Base-by-base conservation (phyloP, 2,113 vertebrate genomes). In the Ranitomeya imitator region DNA sequence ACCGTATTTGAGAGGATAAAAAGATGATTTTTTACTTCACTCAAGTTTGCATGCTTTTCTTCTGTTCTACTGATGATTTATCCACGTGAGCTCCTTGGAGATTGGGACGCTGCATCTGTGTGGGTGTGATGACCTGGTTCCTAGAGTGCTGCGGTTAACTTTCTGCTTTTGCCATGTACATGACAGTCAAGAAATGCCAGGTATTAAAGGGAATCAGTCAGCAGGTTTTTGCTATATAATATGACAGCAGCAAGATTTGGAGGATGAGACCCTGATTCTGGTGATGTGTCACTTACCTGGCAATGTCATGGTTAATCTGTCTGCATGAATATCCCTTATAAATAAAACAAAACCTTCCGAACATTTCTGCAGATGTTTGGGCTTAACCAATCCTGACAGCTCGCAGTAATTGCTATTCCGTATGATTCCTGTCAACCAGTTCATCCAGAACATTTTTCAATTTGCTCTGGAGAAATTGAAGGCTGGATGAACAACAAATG, bases 371-470 rank as follows among this genome's bases (percentile, higher is more conserved):
- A 79, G 74, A 78, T 26, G 60, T 78, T 65, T 77, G 37, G 78
- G 54, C 78, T 74, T 73, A 82, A 82, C 86, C 79, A 87, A 83
- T 88, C 86, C 31, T 83, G 86, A 76, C 52, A n/a, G 65, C 26
- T 45, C 59, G 13, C 76, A 63, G 67, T 88, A 88, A 88, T 88
- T 88, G 69, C 71, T 67, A 54, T 88, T 88, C 69, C 37, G 57
- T 88, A 78, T 88, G 87, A 78, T 81, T 88, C 71, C 87, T 88
- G 69, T 83, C 87, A 88, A 73, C 65, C 79, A 74, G 79, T 83
- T 88, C 67, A 88, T 88, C 87, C 80, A 67, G 87, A 84, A 83
- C 80, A 81, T 81, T 87, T 81, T 82, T 87, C 78, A 88, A 83
- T 88, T 83, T 83, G 84, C 80, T 84, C 80, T 63, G 37, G 80